phyloP scores from a whole-genome alignment of 2,113 vertebrate genomes.

The Hemibagrus wyckioides region DNA sequence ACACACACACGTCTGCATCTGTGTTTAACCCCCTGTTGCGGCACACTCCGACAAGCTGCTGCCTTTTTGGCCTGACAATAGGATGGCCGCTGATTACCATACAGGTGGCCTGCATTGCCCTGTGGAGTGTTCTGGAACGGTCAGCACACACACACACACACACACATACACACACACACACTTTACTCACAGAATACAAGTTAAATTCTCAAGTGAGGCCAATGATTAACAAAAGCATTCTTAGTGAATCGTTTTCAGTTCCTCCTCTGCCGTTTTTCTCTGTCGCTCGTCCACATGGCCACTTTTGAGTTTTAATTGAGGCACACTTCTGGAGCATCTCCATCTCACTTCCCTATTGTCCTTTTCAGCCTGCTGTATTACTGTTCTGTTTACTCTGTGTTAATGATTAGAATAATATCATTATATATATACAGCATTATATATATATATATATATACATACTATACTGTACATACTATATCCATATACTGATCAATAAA shows the following conservation, averaged over 20 bases:
- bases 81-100: constrained; percentile 68
- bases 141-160: constrained; percentile 16
- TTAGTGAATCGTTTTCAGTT: constrained; percentile 26
- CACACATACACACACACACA: constrained; percentile 30
- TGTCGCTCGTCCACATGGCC: constrained; percentile 7
- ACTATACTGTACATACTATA: no score
- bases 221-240: constrained; percentile 50
- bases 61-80: constrained; percentile 63
- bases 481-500: background rate
- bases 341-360: background rate
- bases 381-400: background rate
- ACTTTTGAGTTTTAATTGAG: background rate
- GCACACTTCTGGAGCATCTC: background rate
- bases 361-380: background rate
- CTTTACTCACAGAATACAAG: background rate
- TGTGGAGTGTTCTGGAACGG: constrained; percentile 28
- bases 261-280: constrained; percentile 31
- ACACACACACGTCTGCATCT: constrained; percentile 33
- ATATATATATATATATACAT: no score
- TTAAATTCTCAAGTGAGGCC: constrained; percentile 27
- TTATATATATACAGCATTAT: background rate
- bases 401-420: background rate
- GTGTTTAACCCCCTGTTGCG: constrained; percentile 58
- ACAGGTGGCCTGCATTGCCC: constrained; percentile 68
- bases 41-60: constrained; percentile 76